Evolutionary conservation across 2,888 invertebrate species (phyloP), one percentile per base, ranked within the genome.

Genomic region (Apodemia duryi): DNA sequence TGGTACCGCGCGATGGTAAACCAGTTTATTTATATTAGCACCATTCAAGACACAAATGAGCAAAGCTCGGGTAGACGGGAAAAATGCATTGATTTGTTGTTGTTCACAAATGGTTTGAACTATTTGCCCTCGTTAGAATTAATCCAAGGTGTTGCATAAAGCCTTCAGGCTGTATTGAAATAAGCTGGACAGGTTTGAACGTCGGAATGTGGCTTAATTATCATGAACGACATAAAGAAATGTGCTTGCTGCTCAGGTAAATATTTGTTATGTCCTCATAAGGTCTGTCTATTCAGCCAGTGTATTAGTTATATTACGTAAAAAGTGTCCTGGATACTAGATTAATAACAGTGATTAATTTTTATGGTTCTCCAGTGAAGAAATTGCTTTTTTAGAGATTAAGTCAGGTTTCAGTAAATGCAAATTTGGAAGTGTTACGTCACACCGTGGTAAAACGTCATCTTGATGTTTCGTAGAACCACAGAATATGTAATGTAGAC

Each of bases 131-230:
- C 54, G 29, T 28, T 29, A 11, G 11, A 43, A 43, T 28, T 29
- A 54, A 28, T 54, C 54, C 54, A 54, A 54, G 54, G 54, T 54
- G n/a, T 54, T 54, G 54, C 54, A 54, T 54, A 54, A 54, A 1
- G 29, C 28, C 28, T 54, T 54, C 54, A 54, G 54, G 54, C 29
- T 54, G 54, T 54, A 54, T 54, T 54, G 54, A 54, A 54, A 54
- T 54, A 54, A 54, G 29, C 54, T 57, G 29, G 32, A 57, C 57
- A 32, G 57, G 57, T 57, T 57, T 57, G 32, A 32, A 6, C 57
- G 28, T 29, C 28, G 29, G 57, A 57, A 57, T 57, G 57, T 32
- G 13, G 57, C 57, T 57, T 57, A 11, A 57, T 57, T 57, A 57
- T 32, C 57, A 57, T 57, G 7, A n/a, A 32, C 6, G 10, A 29